These are phyloP conservation scores for Anoura caudifer DNA, from an alignment of 2,113 vertebrate species.

Conservation along the genomic window DNA sequence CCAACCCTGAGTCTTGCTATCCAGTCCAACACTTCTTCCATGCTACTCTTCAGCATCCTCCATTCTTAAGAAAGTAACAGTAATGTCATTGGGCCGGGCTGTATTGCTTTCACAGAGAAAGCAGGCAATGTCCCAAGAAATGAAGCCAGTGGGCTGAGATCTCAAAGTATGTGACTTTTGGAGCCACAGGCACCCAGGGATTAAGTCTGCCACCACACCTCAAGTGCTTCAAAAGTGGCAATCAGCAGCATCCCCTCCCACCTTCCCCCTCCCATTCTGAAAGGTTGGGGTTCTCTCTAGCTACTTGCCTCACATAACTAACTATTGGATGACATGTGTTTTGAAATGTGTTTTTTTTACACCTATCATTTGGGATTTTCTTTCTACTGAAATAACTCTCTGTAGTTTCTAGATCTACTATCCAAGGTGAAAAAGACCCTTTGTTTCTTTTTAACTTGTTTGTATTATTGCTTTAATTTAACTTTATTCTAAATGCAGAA, in stretches of 20 bases:
- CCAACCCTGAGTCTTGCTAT: background rate
- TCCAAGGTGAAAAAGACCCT: background rate
- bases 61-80: slow-evolving; percentile 11
- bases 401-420: background rate
- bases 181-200: background rate
- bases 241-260: background rate
- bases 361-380: background rate
- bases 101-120: slow-evolving; percentile 18
- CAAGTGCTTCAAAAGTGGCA: background rate
- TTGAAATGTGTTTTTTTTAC: slow-evolving; percentile 13
- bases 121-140: slow-evolving; percentile 27
- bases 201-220: background rate
- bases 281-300: background rate
- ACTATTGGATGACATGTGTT: background rate
- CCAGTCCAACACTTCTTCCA: background rate
- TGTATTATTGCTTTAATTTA: background rate
- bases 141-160: background rate
- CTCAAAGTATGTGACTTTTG: slow-evolving; percentile 57
- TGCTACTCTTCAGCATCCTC: background rate
- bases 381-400: background rate
- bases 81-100: background rate
- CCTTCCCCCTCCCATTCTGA: background rate
- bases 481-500: slow-evolving; percentile 1
- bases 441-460: background rate
- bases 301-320: background rate